Conservation (phyloP, 2,888 invertebrate genomes). For the Agrochola litura region DNA sequence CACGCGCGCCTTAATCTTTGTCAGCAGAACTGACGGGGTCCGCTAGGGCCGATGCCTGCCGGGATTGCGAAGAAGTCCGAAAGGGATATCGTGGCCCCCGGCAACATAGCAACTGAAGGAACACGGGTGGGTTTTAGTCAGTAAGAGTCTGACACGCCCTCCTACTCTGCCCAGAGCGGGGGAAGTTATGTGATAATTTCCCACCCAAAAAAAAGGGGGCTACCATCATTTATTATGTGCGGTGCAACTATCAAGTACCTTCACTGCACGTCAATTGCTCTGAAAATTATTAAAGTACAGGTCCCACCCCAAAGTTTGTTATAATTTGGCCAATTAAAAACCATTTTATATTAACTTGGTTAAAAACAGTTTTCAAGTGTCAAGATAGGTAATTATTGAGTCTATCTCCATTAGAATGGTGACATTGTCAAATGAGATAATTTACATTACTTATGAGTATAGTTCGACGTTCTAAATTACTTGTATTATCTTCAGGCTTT, state of each 20-base stretch:
- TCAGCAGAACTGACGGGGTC: no score
- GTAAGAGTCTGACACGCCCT: no score
- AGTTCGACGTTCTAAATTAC: conserved; percentile 41
- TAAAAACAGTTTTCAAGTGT: background rate
- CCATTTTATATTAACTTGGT: background rate
- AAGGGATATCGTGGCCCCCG: no score
- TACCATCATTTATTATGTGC: no score
- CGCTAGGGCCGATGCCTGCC: no score
- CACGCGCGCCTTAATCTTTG: no score
- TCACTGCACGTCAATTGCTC: background rate
- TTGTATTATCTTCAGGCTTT: conserved; percentile 26
- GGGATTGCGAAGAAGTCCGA: no score
- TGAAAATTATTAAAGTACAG: background rate
- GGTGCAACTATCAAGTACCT: background rate
- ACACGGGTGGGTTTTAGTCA: no score
- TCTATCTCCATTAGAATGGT: conserved; percentile 7
- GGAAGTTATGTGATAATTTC: no score
- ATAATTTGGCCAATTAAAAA: conserved; percentile 4
- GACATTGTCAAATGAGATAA: conserved; percentile 48
- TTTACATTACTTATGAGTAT: conserved; percentile 37
- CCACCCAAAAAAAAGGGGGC: no score
- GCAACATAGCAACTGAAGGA: no score
- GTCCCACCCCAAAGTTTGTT: background rate
- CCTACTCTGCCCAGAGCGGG: no score
- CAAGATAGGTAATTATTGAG: conserved; percentile 12